Conservation (phyloP, 2,888 invertebrate genomes). For the Matsumyia berberina region DNA sequence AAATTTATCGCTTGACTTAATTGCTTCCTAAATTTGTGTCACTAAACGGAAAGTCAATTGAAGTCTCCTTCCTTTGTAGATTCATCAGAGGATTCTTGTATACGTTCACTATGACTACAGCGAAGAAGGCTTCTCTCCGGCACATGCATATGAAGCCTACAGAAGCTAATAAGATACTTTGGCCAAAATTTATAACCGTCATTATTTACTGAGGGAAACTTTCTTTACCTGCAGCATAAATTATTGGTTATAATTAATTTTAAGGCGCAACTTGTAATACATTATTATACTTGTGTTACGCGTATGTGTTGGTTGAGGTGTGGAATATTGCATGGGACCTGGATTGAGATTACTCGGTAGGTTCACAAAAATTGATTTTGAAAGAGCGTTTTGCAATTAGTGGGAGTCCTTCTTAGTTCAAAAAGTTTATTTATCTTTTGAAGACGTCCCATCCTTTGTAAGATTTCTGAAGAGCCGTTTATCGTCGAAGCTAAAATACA, state of each 20-base stretch:
- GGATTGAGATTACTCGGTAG: too few relatives aligned
- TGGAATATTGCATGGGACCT: not conserved
- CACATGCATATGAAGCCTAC: conserved; percentile 1
- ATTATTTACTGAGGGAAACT: conserved; percentile 69
- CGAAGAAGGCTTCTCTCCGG: not conserved
- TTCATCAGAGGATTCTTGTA: conserved; percentile 50
- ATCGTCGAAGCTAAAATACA: too few relatives aligned
- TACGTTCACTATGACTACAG: not conserved
- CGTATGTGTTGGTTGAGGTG: conserved; percentile 1
- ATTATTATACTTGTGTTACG: too few relatives aligned
- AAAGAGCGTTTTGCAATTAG: too few relatives aligned
- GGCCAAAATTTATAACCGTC: conserved; percentile 65
- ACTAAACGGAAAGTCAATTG: conserved; percentile 66
- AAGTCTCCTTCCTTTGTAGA: conserved; percentile 61
- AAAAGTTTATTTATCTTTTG: too few relatives aligned
- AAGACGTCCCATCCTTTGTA: too few relatives aligned
- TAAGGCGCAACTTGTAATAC: conserved; percentile 13
- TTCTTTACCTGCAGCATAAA: conserved; percentile 70
- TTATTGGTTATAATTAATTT: conserved; percentile 73
- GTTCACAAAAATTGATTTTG: too few relatives aligned
- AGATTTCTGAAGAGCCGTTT: too few relatives aligned
- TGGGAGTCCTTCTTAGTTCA: too few relatives aligned
- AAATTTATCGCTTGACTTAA: conserved; percentile 71
- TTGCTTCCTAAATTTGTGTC: conserved; percentile 71
- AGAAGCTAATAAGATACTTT: conserved; percentile 58